Conservation (phyloP, 1,140 invertebrate genomes). For the Drosophila tristis region DNA sequence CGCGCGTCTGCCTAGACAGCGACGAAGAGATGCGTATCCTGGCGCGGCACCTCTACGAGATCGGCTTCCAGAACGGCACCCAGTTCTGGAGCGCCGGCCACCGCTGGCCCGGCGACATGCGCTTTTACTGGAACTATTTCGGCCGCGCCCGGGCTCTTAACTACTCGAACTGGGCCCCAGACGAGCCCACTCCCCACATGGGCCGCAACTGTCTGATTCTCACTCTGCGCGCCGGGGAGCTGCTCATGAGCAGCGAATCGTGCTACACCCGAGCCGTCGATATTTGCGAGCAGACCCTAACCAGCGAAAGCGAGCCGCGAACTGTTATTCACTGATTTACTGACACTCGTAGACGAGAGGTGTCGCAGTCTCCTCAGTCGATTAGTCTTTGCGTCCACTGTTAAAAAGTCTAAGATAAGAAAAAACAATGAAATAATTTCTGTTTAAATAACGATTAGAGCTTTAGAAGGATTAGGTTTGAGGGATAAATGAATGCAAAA, state of each 20-base stretch:
- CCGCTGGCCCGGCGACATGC: slow-evolving; percentile 62
- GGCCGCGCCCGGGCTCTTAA: slow-evolving; percentile 53
- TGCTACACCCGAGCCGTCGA: slow-evolving; percentile 54
- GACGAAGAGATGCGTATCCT: slow-evolving; percentile 58
- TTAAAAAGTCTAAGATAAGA: too few relatives aligned
- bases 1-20: slow-evolving; percentile 65
- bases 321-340: slow-evolving; percentile 50
- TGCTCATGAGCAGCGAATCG: slow-evolving; percentile 63
- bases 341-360: too few relatives aligned
- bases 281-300: slow-evolving; percentile 62
- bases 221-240: slow-evolving; percentile 37
- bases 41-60: slow-evolving; percentile 49
- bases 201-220: slow-evolving; percentile 63
- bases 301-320: slow-evolving; percentile 26
- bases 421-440: too few relatives aligned
- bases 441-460: too few relatives aligned
- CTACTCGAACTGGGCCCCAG: slow-evolving; percentile 61
- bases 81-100: slow-evolving; percentile 71
- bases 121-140: slow-evolving; percentile 74
- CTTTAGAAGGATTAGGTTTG: too few relatives aligned
- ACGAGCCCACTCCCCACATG: slow-evolving; percentile 60
- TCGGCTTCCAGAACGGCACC: slow-evolving; percentile 53
- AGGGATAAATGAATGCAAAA: background rate
- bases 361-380: too few relatives aligned
- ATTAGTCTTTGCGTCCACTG: too few relatives aligned